phyloP scores from a whole-genome alignment of 1,140 invertebrate genomes.

The Glossosoma conforme region DNA sequence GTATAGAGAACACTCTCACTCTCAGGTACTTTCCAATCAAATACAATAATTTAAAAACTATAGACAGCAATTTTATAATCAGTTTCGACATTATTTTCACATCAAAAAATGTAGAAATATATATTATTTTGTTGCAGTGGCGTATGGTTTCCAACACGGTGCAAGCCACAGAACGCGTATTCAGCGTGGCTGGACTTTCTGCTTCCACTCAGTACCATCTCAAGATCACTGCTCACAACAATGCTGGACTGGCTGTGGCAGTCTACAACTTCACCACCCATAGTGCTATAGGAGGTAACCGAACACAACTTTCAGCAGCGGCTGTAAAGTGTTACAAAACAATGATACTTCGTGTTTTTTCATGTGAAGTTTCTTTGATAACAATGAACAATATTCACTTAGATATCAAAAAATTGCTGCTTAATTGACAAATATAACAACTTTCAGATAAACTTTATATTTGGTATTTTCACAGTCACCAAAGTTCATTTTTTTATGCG shows the following conservation, averaged over 20 bases:
- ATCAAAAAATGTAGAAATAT: neutral
- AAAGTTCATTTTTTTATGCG: too few relatives aligned
- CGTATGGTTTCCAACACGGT: constrained; percentile 71
- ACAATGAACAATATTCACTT: too few relatives aligned
- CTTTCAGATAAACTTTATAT: too few relatives aligned
- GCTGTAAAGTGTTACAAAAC: too few relatives aligned
- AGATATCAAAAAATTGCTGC: too few relatives aligned
- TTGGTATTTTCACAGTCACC: too few relatives aligned
- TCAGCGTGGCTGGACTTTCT: constrained; percentile 72
- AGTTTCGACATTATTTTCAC: neutral
- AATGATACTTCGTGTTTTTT: too few relatives aligned
- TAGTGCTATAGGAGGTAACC: constrained; percentile 67
- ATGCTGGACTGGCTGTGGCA: constrained; percentile 82
- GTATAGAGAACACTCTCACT: constrained; percentile 57
- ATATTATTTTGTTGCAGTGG: constrained; percentile 48
- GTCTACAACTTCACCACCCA: constrained; percentile 85
- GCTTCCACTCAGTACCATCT: constrained; percentile 85
- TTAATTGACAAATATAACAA: too few relatives aligned
- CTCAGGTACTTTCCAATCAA: constrained; percentile 39
- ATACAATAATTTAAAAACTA: constrained; percentile 1
- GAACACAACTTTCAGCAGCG: too few relatives aligned
- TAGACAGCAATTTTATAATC: neutral
- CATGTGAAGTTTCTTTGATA: too few relatives aligned
- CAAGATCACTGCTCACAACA: constrained; percentile 84
- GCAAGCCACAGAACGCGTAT: constrained; percentile 69